Conservation (phyloP, 2,113 vertebrate species). For the Mellivora capensis region DNA sequence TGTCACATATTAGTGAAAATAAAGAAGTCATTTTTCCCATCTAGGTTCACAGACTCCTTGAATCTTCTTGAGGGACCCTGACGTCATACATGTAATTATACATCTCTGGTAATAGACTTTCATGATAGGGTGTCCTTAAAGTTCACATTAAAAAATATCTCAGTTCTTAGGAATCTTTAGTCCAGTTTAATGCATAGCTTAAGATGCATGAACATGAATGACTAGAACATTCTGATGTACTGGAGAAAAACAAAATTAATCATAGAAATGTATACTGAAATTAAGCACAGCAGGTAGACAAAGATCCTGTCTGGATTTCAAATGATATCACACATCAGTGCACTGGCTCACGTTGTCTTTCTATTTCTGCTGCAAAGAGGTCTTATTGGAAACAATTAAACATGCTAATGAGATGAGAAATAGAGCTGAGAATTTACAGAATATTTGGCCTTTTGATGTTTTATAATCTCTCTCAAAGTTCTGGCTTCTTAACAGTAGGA, state of each 20-base stretch:
- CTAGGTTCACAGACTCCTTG: background rate
- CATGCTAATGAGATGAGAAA: slow-evolving; percentile 36
- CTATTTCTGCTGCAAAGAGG: slow-evolving; percentile 35
- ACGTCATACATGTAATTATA: background rate
- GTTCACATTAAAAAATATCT: background rate
- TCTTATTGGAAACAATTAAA: slow-evolving; percentile 54
- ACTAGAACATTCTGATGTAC: background rate
- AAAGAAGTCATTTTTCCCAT: background rate
- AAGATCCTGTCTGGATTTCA: slow-evolving; percentile 49
- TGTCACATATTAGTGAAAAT: background rate
- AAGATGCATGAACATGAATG: background rate
- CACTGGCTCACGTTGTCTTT: slow-evolving; percentile 3
- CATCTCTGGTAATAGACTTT: background rate
- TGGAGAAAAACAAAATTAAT: slow-evolving; percentile 62
- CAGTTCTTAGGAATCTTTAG: background rate
- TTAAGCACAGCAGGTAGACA: slow-evolving; percentile 56
- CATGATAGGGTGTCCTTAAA: background rate
- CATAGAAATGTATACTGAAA: slow-evolving; percentile 44
- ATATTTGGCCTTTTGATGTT: background rate
- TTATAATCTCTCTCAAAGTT: background rate
- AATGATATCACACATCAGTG: slow-evolving; percentile 32
- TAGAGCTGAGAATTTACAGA: background rate
- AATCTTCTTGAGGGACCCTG: background rate
- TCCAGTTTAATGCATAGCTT: background rate
- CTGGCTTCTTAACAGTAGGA: background rate